Evolutionary conservation across 2,888 invertebrate species (phyloP).

Genomic region (Chrysodeixis includens): DNA sequence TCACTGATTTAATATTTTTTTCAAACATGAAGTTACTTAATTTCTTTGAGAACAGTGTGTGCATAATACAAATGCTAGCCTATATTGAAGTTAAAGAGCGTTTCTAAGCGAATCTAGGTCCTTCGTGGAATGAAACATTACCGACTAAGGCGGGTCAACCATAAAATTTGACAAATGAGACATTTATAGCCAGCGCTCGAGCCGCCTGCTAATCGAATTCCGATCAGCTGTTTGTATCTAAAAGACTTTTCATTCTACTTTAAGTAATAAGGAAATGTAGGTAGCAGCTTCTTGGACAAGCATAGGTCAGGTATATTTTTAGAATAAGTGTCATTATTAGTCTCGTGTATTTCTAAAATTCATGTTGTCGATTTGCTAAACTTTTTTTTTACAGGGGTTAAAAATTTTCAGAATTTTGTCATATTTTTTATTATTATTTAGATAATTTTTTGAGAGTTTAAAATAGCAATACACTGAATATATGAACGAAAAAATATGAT

Average conservation of each 20-base stretch:
- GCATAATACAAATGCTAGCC: not conserved
- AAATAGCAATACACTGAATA: too few species aligned
- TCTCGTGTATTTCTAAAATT: too few species aligned
- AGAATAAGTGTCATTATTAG: too few species aligned
- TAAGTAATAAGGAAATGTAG: conserved; percentile 8
- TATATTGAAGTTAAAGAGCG: conserved; percentile 9
- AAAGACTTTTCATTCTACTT: conserved; percentile 20
- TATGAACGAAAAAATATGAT: too few species aligned
- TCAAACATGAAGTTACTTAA: too few species aligned
- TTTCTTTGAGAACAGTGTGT: not conserved
- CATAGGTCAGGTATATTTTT: not conserved
- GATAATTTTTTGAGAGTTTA: too few species aligned
- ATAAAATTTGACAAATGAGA: conserved; percentile 77
- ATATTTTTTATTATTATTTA: too few species aligned
- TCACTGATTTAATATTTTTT: too few species aligned
- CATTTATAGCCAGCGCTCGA: conserved; percentile 63
- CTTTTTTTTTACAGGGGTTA: too few species aligned
- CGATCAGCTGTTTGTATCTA: conserved; percentile 46
- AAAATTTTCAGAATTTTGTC: too few species aligned
- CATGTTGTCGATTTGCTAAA: too few species aligned
- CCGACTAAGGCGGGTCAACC: conserved; percentile 58
- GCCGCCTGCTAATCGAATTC: conserved; percentile 66
- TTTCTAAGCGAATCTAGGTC: conserved; percentile 31
- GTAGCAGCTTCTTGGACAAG: conserved; percentile 1
- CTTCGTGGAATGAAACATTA: conserved; percentile 40